These are phyloP conservation scores for Acanthosepion lycidas DNA, from an alignment of 2,888 invertebrate species.

Conservation along the genomic window DNA sequence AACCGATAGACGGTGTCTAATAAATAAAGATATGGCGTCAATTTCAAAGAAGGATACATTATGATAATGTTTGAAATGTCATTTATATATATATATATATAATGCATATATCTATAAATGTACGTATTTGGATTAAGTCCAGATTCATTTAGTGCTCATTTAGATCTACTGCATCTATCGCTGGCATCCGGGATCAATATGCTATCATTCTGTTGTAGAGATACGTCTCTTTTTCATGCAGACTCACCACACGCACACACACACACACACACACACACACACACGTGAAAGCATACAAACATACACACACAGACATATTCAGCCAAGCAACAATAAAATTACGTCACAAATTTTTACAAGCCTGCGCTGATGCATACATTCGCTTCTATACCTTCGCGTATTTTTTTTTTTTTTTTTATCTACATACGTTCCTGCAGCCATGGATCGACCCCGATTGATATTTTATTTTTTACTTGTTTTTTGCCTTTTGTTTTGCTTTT, in stretches of 20 bases:
- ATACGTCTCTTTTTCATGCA: not conserved
- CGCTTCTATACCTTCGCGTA: not conserved
- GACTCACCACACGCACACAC: not conserved
- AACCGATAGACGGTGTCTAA: no score
- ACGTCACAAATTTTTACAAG: not conserved
- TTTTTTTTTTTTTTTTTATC: not conserved
- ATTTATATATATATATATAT: conserved; percentile 34
- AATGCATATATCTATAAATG: conserved; percentile 1
- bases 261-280: not conserved
- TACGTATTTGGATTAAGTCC: not conserved
- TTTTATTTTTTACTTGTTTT: no score
- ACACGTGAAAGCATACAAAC: not conserved
- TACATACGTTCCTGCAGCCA: conserved; percentile 1
- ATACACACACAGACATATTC: not conserved
- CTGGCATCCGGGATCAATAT: no score
- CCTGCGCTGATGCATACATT: not conserved
- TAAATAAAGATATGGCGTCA: no score
- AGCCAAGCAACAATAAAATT: no score
- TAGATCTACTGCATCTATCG: no score
- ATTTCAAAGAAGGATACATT: no score
- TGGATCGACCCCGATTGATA: not conserved
- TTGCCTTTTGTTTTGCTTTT: no score
- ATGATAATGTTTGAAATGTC: no score
- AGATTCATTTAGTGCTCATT: no score
- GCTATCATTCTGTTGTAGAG: no score